phyloP scores from a whole-genome alignment of 2,113 vertebrate genomes.

The Salvelinus fontinalis region DNA sequence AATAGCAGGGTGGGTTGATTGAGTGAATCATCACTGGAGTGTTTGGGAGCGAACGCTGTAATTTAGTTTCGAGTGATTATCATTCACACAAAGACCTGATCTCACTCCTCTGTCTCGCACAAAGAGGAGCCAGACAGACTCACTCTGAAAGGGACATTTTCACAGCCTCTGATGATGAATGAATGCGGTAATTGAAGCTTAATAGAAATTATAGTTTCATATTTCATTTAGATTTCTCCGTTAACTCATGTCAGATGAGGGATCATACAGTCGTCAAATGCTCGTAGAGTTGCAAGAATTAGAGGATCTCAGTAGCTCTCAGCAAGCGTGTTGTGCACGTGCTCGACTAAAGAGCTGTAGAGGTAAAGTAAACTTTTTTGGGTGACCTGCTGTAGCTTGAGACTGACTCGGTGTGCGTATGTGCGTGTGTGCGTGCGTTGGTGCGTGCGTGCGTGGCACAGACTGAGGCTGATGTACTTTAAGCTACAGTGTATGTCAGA shows the following conservation, averaged over 20 bases:
- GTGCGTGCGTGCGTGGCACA: too few species aligned
- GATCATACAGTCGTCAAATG: constrained; percentile 44
- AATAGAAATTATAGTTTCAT: constrained; percentile 60
- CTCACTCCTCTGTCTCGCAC: constrained; percentile 44
- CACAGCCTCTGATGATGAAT: constrained; percentile 60
- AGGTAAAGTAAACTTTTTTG: neutral
- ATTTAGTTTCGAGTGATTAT: constrained; percentile 49
- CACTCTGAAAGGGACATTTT: constrained; percentile 22
- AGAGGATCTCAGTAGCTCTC: neutral
- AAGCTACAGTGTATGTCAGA: too few species aligned
- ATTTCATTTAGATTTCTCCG: constrained; percentile 61
- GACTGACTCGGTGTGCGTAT: too few species aligned
- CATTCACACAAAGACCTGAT: constrained; percentile 37
- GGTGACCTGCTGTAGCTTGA: neutral
- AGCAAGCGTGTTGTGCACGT: neutral
- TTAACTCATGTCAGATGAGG: constrained; percentile 47
- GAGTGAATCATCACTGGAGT: constrained; percentile 37
- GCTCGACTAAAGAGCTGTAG: neutral
- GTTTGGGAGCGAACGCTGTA: constrained; percentile 26
- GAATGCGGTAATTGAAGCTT: constrained; percentile 54
- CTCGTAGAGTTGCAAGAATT: neutral
- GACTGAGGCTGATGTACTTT: too few species aligned
- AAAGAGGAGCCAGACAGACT: constrained; percentile 21
- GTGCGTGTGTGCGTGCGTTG: too few species aligned
- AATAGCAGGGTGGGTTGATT: constrained; percentile 27